Conservation (phyloP, 2,888 invertebrate species). For the Agapetus fuscipes region DNA sequence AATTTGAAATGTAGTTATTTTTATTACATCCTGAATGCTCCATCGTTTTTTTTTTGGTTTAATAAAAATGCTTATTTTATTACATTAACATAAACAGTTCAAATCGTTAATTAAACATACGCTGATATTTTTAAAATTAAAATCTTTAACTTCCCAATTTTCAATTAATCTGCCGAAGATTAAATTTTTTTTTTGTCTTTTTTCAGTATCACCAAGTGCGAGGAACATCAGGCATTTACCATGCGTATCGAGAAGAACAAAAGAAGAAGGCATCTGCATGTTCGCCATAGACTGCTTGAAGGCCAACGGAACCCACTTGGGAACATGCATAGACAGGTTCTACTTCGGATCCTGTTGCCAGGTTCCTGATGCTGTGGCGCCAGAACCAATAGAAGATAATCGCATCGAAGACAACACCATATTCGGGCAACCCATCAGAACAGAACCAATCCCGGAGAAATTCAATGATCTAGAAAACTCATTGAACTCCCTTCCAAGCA, state of each 20-base stretch:
- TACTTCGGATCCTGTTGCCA: conserved; percentile 91
- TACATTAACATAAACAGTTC: no score
- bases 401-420: conserved; percentile 53
- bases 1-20: no score
- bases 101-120: no score
- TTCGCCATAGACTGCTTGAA: conserved; percentile 89
- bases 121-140: no score
- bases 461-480: conserved; percentile 23
- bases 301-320: conserved; percentile 82
- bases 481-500: conserved; percentile 24
- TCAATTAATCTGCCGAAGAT: no score
- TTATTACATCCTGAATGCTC: no score
- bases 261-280: conserved; percentile 82
- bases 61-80: no score
- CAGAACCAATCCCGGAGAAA: conserved; percentile 11
- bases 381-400: conserved; percentile 47
- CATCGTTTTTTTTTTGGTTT: no score
- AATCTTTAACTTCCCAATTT: no score
- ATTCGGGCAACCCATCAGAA: conserved; percentile 29
- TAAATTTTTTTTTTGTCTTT: background rate
- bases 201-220: conserved; percentile 61
- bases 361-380: conserved; percentile 48
- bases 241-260: conserved; percentile 72
- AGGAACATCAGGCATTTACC: conserved; percentile 84
- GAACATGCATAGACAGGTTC: conserved; percentile 87